phyloP scores from a whole-genome alignment of 2,113 vertebrate species.

The Eublepharis macularius region DNA sequence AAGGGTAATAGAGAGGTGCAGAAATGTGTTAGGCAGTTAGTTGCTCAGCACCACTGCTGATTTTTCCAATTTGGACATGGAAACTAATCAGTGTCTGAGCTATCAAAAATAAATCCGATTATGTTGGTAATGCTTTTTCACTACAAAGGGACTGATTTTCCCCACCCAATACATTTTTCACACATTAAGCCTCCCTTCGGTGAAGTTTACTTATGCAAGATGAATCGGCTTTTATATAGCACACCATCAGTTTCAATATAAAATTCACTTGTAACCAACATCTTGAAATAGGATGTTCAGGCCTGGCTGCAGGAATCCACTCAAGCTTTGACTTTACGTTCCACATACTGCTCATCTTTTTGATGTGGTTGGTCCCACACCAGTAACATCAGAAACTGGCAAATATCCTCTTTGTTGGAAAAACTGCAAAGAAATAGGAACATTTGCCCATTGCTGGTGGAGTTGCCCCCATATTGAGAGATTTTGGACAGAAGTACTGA shows the following conservation, averaged over 20 bases:
- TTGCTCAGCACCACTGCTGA: conserved; percentile 18
- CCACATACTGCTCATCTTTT: not conserved
- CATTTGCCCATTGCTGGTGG: too few relatives aligned
- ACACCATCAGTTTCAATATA: not conserved
- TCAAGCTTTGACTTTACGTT: not conserved
- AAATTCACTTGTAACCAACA: too few relatives aligned
- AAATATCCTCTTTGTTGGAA: too few relatives aligned
- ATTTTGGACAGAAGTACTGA: too few relatives aligned
- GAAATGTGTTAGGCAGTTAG: conserved; percentile 21
- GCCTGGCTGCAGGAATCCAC: too few relatives aligned
- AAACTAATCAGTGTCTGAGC: conserved; percentile 13
- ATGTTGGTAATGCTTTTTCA: not conserved
- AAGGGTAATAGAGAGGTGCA: conserved; percentile 36
- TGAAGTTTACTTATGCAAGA: not conserved
- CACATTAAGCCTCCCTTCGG: not conserved
- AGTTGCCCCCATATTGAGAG: too few relatives aligned
- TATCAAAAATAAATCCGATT: not conserved
- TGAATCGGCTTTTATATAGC: not conserved
- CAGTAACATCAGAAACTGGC: too few relatives aligned
- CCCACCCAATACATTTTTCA: not conserved
- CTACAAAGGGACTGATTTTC: not conserved
- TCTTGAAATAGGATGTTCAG: too few relatives aligned
- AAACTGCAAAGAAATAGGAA: too few relatives aligned
- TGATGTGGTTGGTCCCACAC: too few relatives aligned
- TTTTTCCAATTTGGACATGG: conserved; percentile 20